Conservation (phyloP, 2,797 vertebrate genomes). For the Aphelocoma californica region DNA sequence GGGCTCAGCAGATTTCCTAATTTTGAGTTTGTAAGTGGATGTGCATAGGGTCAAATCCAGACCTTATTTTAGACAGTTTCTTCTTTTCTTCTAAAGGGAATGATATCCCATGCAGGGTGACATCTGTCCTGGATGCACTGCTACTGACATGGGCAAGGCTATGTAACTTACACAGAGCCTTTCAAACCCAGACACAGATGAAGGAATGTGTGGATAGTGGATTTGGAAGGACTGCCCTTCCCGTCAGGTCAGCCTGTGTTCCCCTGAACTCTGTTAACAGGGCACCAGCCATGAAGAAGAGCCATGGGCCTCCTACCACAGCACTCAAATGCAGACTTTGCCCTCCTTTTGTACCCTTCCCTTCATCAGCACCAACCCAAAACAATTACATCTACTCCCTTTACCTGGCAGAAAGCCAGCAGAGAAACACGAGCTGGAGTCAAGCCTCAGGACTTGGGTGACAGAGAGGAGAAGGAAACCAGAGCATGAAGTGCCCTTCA, state of each 20-base stretch:
- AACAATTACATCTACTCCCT: not conserved
- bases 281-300: not conserved
- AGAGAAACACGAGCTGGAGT: not conserved
- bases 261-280: not conserved
- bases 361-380: not conserved
- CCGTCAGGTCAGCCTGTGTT: not conserved
- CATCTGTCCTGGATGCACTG: not conserved
- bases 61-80: not conserved
- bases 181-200: not conserved
- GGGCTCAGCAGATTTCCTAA: not conserved
- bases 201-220: not conserved
- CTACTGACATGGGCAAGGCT: not conserved
- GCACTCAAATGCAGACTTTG: not conserved
- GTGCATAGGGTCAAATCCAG: not conserved
- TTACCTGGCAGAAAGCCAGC: not conserved
- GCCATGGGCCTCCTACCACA: fast-evolving
- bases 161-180: fast-evolving
- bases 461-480: not conserved
- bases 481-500: not conserved
- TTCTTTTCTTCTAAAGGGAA: not conserved
- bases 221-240: not conserved
- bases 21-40: not conserved
- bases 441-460: not conserved
- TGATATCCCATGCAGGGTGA: no score
- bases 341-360: not conserved